Base-by-base conservation (phyloP, 2,888 invertebrate species). In the Lepeophtheirus nordmannii region DNA sequence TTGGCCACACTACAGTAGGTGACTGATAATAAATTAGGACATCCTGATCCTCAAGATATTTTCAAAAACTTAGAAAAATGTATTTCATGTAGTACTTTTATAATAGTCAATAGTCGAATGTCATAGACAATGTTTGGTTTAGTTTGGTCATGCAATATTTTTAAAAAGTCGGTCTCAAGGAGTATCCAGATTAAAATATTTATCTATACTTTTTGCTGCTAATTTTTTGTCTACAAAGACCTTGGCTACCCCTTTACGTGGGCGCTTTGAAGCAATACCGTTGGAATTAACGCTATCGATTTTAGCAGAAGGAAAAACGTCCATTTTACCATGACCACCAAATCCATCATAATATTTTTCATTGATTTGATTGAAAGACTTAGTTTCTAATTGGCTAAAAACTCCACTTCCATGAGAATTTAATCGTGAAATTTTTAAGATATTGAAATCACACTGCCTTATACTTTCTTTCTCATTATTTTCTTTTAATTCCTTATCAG, bases 321-420 rank as follows among this genome's bases (percentile, higher is more conserved):
- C 63, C 12, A 38, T 20, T 37, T 63, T 63, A 10, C 30, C 14
- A 23, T 63, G 63, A 23, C 63, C 63, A 14, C 56, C 40, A 23
- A 63, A n/a, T 46, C 63, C 63, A 63, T 63, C 30, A 30, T 63
- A 63, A 37, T 46, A 63, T 17, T 62, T 62, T 40, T 62, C 62
- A n/a, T 40, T 39, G 1, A 62, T 7, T n/a, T 39, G 9, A 20
- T 62, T 39, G n/a, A 14, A 39, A 12, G 62, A 62, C 62, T 37
- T 38, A 14, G 30, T 20, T n/a, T 11, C 39, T 20, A 62, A 39
- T 39, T 62, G 53, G 8, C 53, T 53, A 14, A 38, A 60, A 17
- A 30, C 30, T 22, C 38, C 60, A 11, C 60, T 10, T 17, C 37
- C 37, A 17, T 17, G 20, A 30, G 17, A 22, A 60, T 60, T 23